Evolutionary conservation across 2,113 vertebrate species (phyloP), one percentile per base, ranked within the genome.

Genomic region (Boulengeromyrus knoepffleri): DNA sequence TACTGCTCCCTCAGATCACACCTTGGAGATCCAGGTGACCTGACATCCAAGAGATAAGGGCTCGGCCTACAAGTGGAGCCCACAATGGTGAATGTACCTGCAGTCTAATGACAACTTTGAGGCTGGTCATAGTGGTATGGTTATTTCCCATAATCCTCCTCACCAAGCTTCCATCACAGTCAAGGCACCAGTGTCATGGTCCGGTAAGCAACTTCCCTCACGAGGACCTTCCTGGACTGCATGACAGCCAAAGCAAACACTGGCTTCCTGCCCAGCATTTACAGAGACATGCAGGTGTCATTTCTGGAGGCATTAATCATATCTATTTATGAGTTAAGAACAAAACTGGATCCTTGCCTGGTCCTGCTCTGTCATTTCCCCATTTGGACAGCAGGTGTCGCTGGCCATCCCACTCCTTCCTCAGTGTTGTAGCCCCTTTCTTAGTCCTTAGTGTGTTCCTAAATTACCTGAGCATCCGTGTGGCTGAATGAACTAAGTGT

Each of bases 1-100:
- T 89, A 89, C 91, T 92, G 92, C 45, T 91, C 52, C 36, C 90
- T 88, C 89, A 90, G 91, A 89, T 56, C 91, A 52, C 24, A 88
- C 88, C 89, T 90, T 89, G 15, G 90, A 92, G 93, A 93, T 86
- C 56, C 21, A 24, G 56, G 19, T 58, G 56, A 58, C 21, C 7
- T n/a, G 56, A 58, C 21, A 62, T 56, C 53, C 53, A 21, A 56
- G 53, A 56, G 6, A n/a, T n/a, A 58, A 58, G 56, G 21, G 56
- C 56, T n/a, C 1, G 21, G 56, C 56, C 21, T 58, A 58, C 56
- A 58, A 62, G 58, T 9, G 58, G 58, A 62, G 58, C 21, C 58
- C 24, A 9, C 7, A n/a, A 62, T 62, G 58, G 58, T 24, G 31
- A 77, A 77, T 17, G 12, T 77, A 13, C 7, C 31, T 77, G 66